Conservation (phyloP, 2,888 invertebrate genomes). For the Drosophila vallismaia region DNA sequence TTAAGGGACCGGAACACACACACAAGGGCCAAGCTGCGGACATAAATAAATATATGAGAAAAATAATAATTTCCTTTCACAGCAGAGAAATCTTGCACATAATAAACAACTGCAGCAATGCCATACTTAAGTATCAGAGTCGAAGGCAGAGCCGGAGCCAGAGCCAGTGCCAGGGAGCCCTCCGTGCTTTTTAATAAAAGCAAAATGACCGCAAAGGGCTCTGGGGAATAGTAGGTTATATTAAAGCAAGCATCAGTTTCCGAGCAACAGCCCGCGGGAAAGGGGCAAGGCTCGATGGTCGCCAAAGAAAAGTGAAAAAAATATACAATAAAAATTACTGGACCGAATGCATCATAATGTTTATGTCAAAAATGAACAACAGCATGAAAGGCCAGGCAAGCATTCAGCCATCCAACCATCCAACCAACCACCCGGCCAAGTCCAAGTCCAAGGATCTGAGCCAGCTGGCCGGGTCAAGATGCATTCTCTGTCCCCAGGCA, state of each 20-base stretch:
- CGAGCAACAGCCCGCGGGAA: conserved; percentile 31
- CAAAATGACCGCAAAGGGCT: conserved; percentile 62
- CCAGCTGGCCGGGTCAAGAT: conserved; percentile 32
- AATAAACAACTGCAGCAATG: conserved; percentile 70
- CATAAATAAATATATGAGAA: conserved; percentile 35
- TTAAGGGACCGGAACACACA: conserved; percentile 17
- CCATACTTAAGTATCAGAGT: conserved; percentile 19
- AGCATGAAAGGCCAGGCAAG: conserved; percentile 56
- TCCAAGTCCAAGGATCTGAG: conserved; percentile 29
- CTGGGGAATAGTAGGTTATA: conserved; percentile 53
- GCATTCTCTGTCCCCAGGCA: conserved; percentile 43
- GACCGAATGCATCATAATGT: conserved; percentile 78
- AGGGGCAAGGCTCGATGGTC: conserved; percentile 15
- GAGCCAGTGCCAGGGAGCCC: conserved; percentile 8
- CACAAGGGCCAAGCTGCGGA: conserved; percentile 12
- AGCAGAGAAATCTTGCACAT: conserved; percentile 66
- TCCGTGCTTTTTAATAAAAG: conserved; percentile 68
- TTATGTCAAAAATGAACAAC: conserved; percentile 75
- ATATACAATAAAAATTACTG: conserved; percentile 77
- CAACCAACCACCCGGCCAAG: conserved; percentile 1
- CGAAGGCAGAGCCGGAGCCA: too few relatives aligned
- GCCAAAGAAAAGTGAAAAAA: conserved; percentile 53
- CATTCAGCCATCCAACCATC: background rate
- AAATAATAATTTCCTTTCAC: conserved; percentile 58
- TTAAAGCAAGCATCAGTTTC: conserved; percentile 56